Base-by-base conservation (phyloP, 2,113 vertebrate genomes). In the Phaethornis superciliosus region DNA sequence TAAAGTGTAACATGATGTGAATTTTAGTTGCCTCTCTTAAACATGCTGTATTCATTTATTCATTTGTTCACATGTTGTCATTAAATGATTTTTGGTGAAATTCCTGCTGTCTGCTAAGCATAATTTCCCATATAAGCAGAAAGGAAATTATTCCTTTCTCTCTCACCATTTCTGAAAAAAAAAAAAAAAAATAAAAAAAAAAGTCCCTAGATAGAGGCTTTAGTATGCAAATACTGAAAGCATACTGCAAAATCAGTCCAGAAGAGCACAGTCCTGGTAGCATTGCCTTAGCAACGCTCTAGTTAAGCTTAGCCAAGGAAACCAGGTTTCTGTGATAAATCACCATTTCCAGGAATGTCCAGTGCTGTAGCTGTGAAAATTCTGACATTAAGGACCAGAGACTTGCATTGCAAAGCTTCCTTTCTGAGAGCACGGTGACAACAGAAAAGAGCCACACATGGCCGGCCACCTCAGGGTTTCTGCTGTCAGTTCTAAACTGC, bases 271-370 rank as follows among this genome's bases (percentile, higher is more conserved):
- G 64, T 95, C 58, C 69, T 71, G 72, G 76, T 95, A 81, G 49
- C 93, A 95, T 95, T 95, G 91, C 94, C 95, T 83, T 97, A 95
- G 95, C 93, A 97, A 96, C 76, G 26, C 82, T 95, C 88, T 75
- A 64, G 80, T 95, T 96, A 84, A 84, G 82, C 86, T 91, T 71
- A 94, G 52, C 72, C n/a, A 32, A 59, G 54, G 68, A 95, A 86
- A 47, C 30, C 56, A 37, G 60, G 79, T 46, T 94, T 95, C 82
- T 91, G 52, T 64, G 72, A 68, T 88, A 88, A 81, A 83, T 78
- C 76, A 78, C 55, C 20, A 26, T 84, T 77, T 95, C 81, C 67
- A 56, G 30, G 23, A 21, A 40, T 33, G 89, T 85, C 91, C 91
- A 81, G 60, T 44, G 46, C 27, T 12, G 28, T 3, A 70, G 54